Evolutionary conservation across 92 coral and sea anemone genomes (phyloP).

Genomic region (Zoanthus solanderi): DNA sequence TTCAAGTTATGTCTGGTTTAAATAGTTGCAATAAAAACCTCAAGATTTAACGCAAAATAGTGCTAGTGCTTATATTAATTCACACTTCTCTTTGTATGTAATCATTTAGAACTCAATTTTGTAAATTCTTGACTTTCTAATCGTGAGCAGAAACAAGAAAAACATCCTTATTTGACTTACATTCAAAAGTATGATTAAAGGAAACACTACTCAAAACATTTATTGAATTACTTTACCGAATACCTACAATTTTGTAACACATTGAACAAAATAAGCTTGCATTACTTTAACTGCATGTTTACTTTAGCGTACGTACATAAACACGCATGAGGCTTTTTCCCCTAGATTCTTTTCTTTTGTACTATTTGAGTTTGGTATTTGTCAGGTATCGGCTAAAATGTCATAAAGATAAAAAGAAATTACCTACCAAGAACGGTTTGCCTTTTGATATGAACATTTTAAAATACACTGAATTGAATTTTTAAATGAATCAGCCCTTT

Average conservation of each 20-base stretch:
- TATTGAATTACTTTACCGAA: background rate
- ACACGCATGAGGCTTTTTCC: too few relatives aligned
- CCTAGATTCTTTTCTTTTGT: too few relatives aligned
- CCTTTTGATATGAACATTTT: background rate
- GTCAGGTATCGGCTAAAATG: too few relatives aligned
- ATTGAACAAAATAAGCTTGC: background rate
- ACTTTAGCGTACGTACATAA: background rate
- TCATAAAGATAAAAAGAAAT: background rate
- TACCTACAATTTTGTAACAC: background rate
- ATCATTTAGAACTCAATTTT: too few relatives aligned
- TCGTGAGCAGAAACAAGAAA: too few relatives aligned
- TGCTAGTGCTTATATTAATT: too few relatives aligned
- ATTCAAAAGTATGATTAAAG: too few relatives aligned
- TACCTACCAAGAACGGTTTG: conserved; percentile 5
- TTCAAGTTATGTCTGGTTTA: background rate
- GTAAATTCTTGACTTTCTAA: too few relatives aligned
- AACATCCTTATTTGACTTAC: too few relatives aligned
- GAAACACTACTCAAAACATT: background rate
- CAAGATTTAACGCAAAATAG: background rate
- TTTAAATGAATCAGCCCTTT: background rate
- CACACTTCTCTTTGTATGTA: too few relatives aligned
- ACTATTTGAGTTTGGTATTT: too few relatives aligned
- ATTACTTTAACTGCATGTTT: background rate
- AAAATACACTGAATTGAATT: too few relatives aligned
- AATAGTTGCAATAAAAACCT: background rate